Base-by-base conservation (phyloP, 2,888 invertebrate genomes). In the Diloba caeruleocephala region DNA sequence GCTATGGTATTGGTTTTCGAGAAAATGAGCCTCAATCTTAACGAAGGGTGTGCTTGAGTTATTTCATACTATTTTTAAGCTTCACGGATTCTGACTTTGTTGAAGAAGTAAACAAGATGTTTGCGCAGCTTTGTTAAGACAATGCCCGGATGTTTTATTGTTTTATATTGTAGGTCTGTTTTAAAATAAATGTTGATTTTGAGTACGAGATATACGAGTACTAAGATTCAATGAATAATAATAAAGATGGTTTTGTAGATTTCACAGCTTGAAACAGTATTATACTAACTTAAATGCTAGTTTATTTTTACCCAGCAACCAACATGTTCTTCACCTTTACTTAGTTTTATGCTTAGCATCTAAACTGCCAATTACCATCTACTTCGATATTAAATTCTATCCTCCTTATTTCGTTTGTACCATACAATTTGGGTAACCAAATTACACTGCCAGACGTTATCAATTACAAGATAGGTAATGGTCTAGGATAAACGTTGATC, bases 1-100 rank as follows among this genome's bases (percentile, higher is more conserved):
- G 89, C 88, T 82, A 87, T 86, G 84, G 82, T 86, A 89, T 87
- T 88, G 88, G 85, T 87, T 87, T 84, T 84, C 80, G 79, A 82
- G 84, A 82, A 87, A 85, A 85, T 84, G 82, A 83, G 77, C 79
- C 78, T 65, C 54, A 53, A 74, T 75, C 69, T 76, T 76, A 82
- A 81, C 74, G 76, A 79, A 81, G 74, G 74, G 68, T 79, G 71
- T 43, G 55, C 61, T 70, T 65, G 67, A 70, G 39, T 67, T 61
- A 70, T 68, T 72, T 61, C 50, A 56, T 70, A 71, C 64, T 68
- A 68, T 68, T 68, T 52, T 62, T 52, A 41, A 62, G 50, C 50
- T 54, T 58, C 32, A 31, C 38, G 43, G 43, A 42, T 41, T 55
- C 44, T 50, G 42, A 23, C 38, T 14, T 65, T 45, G 49, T 50